phyloP scores from a whole-genome alignment of 2,113 vertebrate genomes.

The Hassar affinis region DNA sequence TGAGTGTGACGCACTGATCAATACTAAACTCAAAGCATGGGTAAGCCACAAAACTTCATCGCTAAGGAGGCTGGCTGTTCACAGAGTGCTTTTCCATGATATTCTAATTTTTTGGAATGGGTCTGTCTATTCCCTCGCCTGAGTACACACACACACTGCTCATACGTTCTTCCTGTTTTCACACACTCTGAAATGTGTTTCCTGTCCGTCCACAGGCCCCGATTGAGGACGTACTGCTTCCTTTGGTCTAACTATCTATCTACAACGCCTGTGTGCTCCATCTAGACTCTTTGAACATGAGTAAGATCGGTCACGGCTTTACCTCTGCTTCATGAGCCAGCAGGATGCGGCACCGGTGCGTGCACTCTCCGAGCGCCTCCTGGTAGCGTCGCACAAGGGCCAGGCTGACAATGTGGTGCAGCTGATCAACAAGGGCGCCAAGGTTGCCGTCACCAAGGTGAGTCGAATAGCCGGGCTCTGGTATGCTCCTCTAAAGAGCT shows the following conservation, averaged over 20 bases:
- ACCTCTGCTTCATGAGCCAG: slow-evolving; percentile 95
- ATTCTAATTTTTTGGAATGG: no score
- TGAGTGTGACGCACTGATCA: no score
- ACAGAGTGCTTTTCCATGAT: no score
- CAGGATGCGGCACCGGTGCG: slow-evolving; percentile 87
- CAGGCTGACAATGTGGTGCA: slow-evolving; percentile 97
- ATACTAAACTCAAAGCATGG: no score
- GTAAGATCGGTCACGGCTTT: slow-evolving; percentile 54
- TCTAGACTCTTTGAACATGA: slow-evolving; percentile 23
- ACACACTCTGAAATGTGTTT: slow-evolving; percentile 55
- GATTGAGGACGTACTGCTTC: slow-evolving; percentile 72
- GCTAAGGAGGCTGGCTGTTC: no score
- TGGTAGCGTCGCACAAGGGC: slow-evolving; percentile 95
- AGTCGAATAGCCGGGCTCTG: slow-evolving; percentile 53
- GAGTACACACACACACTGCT: neutral
- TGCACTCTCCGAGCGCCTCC: slow-evolving; percentile 94
- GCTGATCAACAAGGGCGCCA: slow-evolving; percentile 98
- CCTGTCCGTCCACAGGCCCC: slow-evolving; percentile 68
- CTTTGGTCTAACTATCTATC: slow-evolving; percentile 25
- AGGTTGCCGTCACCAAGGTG: slow-evolving; percentile 97
- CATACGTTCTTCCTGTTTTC: slow-evolving; percentile 23
- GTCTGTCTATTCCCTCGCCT: neutral
- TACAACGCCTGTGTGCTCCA: slow-evolving; percentile 35
- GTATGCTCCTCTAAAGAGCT: neutral
- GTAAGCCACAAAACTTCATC: no score